These are phyloP conservation scores for Dasysyrphus albostriatus DNA, from an alignment of 2,888 invertebrate species.

Conservation along the genomic window DNA sequence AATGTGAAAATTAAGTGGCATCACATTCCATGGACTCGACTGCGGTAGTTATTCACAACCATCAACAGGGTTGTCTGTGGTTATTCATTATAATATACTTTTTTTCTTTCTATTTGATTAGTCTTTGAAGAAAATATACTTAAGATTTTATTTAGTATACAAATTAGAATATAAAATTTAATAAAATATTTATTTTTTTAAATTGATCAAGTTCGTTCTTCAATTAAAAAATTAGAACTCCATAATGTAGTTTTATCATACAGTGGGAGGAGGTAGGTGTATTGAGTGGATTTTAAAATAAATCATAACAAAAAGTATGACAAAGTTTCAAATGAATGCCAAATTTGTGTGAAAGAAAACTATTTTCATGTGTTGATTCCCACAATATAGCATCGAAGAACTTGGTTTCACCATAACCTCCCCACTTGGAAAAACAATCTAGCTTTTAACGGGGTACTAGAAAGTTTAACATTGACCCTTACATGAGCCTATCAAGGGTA, in stretches of 20 bases:
- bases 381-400: too few relatives aligned
- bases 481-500: too few relatives aligned
- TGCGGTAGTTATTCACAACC: slow-evolving; percentile 28
- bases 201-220: slow-evolving; percentile 59
- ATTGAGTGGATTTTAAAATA: not conserved
- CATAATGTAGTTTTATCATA: not conserved
- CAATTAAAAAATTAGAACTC: slow-evolving; percentile 50
- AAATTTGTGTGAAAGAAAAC: too few relatives aligned
- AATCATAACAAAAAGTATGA: too few relatives aligned
- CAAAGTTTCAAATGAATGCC: too few relatives aligned
- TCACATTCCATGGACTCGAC: slow-evolving; percentile 57
- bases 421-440: too few relatives aligned
- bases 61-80: slow-evolving; percentile 45
- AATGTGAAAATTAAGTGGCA: slow-evolving; percentile 52
- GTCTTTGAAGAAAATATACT: slow-evolving; percentile 7
- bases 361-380: too few relatives aligned
- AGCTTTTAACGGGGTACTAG: too few relatives aligned
- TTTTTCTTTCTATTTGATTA: slow-evolving; percentile 17
- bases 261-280: not conserved
- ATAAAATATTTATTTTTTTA: not conserved
- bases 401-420: too few relatives aligned
- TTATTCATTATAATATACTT: slow-evolving; percentile 24
- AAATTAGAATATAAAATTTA: slow-evolving; percentile 1
- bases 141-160: not conserved
- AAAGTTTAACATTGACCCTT: too few relatives aligned